phyloP scores from a whole-genome alignment of 2,888 invertebrate genomes.

The Brachycybe producta region DNA sequence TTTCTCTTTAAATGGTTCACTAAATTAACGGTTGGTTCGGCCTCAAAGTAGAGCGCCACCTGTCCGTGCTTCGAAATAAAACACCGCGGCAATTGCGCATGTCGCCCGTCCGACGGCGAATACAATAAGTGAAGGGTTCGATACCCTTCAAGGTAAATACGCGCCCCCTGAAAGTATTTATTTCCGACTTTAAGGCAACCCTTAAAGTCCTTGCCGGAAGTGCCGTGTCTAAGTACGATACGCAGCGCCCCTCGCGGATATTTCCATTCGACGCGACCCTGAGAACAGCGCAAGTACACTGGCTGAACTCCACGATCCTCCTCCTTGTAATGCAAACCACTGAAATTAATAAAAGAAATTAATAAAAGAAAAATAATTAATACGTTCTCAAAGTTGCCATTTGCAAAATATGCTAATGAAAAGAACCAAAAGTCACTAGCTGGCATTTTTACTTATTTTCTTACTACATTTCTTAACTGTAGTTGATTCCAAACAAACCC shows the following conservation, averaged over 20 bases:
- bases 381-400: background rate
- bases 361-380: background rate
- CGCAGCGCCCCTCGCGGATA: constrained; percentile 61
- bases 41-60: constrained; percentile 53
- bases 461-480: too few relatives aligned
- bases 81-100: constrained; percentile 33
- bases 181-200: constrained; percentile 46
- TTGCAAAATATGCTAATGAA: too few relatives aligned
- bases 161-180: constrained; percentile 32
- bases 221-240: constrained; percentile 47
- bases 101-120: constrained; percentile 41
- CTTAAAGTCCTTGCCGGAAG: constrained; percentile 27
- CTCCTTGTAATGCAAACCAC: constrained; percentile 21
- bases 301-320: constrained; percentile 52
- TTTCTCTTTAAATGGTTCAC: constrained; percentile 34
- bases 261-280: constrained; percentile 57
- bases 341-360: constrained; percentile 8
- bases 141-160: constrained; percentile 51
- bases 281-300: constrained; percentile 59
- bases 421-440: too few relatives aligned
- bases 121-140: constrained; percentile 46
- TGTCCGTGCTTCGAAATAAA: constrained; percentile 50
- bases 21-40: constrained; percentile 25
- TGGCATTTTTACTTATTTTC: too few relatives aligned
- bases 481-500: too few relatives aligned